Conservation (phyloP, 2,888 invertebrate species). For the Eumerus sabulonum region DNA sequence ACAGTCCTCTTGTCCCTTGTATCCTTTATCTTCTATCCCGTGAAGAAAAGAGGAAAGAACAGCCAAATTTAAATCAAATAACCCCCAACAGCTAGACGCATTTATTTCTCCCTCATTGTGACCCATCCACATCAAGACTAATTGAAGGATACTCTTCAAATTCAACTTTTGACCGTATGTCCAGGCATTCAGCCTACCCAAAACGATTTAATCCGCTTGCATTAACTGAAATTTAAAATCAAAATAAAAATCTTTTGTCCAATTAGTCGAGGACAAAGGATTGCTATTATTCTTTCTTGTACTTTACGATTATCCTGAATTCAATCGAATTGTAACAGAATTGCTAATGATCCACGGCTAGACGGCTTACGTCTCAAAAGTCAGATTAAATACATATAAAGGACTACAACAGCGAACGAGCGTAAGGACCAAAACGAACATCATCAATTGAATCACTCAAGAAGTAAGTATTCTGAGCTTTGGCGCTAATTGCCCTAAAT, state of each 20-base stretch:
- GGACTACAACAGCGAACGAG: too few species aligned
- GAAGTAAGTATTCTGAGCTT: neutral
- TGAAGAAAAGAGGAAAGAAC: too few species aligned
- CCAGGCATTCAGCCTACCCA: neutral
- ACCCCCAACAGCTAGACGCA: constrained; percentile 8
- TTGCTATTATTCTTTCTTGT: neutral
- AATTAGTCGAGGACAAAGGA: constrained; percentile 25
- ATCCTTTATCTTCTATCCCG: too few species aligned
- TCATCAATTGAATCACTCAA: neutral
- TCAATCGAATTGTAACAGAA: neutral
- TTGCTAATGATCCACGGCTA: neutral
- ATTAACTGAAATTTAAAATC: constrained; percentile 14
- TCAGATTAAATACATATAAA: neutral
- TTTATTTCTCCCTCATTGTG: constrained; percentile 5
- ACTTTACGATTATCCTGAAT: neutral
- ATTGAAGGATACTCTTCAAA: constrained; percentile 22
- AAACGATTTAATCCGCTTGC: constrained; percentile 18
- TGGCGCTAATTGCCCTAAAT: constrained; percentile 1
- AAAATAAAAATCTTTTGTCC: constrained; percentile 9
- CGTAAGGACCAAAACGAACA: neutral
- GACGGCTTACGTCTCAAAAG: constrained; percentile 3
- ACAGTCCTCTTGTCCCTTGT: too few species aligned
- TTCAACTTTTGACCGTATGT: neutral
- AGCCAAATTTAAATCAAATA: constrained; percentile 26
- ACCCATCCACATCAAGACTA: neutral